Percentiles rank a stretch among this genome's conserved stretches.
phyloP scores from a whole-genome alignment of 2,113 vertebrate genomes.

The Silurus glanis region DNA sequence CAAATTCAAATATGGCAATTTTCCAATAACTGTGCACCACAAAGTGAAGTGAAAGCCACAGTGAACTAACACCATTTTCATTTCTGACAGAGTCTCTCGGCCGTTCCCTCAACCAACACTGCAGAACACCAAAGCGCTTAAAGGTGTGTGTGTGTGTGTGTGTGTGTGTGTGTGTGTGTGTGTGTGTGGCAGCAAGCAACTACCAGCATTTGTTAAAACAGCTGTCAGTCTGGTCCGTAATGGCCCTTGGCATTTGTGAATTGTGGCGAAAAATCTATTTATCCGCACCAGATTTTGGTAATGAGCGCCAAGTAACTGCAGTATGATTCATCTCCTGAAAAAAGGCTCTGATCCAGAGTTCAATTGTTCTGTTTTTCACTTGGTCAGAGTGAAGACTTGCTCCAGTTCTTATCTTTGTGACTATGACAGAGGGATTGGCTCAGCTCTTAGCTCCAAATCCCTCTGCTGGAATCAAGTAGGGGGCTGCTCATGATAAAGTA shows the following conservation, averaged over 20 bases:
- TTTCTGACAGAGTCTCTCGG: constrained; percentile 18
- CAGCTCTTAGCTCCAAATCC: constrained; percentile 38
- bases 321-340: constrained; percentile 68
- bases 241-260: constrained; percentile 71
- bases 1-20: constrained; percentile 25
- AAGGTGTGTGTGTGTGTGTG: not conserved
- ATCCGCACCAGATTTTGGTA: constrained; percentile 68
- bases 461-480: constrained; percentile 55
- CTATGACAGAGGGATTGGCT: constrained; percentile 49
- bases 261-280: constrained; percentile 67
- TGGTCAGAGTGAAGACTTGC: constrained; percentile 41
- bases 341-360: constrained; percentile 58
- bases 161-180: constrained; percentile 5
- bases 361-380: constrained; percentile 48
- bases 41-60: not conserved
- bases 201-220: constrained; percentile 60
- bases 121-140: constrained; percentile 56
- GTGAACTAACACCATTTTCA: constrained; percentile 5
- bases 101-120: constrained; percentile 47
- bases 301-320: constrained; percentile 67
- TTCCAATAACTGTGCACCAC: constrained; percentile 2
- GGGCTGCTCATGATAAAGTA: constrained; percentile 57
- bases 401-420: constrained; percentile 59
- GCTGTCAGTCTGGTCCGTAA: constrained; percentile 61
- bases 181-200: constrained; percentile 48